Base-by-base conservation (phyloP, 2,888 invertebrate species). In the Trichopria drosophilae region DNA sequence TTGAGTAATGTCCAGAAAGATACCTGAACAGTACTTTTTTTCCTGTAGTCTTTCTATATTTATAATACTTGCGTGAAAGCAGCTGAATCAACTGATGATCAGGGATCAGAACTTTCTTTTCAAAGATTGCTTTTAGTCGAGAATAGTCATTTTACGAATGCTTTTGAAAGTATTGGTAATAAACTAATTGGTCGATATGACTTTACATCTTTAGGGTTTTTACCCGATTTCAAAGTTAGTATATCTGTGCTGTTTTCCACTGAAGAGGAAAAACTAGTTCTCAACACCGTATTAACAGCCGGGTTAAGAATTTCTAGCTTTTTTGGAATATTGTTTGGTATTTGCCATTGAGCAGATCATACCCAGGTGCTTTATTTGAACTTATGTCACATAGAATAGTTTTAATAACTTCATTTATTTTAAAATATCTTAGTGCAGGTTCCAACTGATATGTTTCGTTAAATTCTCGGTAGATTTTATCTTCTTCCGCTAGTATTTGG, bases 261-360 rank as follows among this genome's bases (percentile, higher is more conserved):
- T 60, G 44, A 9, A 35, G 43, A 1, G 65, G 65, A 4, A 64
- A 55, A 18, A 63, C 48, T 39, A 20, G 61, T 22, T 55, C 59
- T 41, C 2, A 63, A 6, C 10, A 59, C 9, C 19, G 67, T 60
- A 37, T 68, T 68, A 9, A 57, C 1, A 66, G 34, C n/a, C 53
- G 40, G 3, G 63, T 60, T 3, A 70, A 26, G 23, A 53, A 50
- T 1, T 53, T 24, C 6, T 64, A 44, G 4, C 49, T 58, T 43
- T 62, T 61, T 50, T 22, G 66, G 61, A 10, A 65, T 55, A 16
- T 61, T 49, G 51, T 63, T 63, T 1, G 62, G 44, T 3, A 64
- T 22, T 10, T 53, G 44, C 55, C 60, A 12, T 57, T 64, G 3
- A 68, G 62, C 15, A 60, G 49, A 37, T 66, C 67, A 18, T 51